Base-by-base conservation (phyloP, 1,140 invertebrate genomes). In the Philaenus spumarius region DNA sequence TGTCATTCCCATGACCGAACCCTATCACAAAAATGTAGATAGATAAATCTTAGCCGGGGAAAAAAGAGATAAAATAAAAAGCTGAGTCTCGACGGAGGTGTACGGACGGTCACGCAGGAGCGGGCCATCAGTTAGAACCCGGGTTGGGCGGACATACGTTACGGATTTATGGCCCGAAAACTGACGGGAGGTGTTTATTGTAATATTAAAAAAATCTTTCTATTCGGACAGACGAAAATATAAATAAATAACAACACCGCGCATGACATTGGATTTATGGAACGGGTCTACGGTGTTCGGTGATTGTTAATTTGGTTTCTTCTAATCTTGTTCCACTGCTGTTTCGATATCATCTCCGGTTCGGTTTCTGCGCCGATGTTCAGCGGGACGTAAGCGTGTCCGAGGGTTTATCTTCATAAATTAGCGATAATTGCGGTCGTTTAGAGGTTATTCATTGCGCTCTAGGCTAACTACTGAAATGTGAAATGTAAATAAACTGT, bases 141-240 rank as follows among this genome's bases (percentile, higher is more conserved):
- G 48, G 6, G 20, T n/a, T 57, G 55, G 55, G 47, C 47, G 47
- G 43, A 39, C 2, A 35, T 5, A 20, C 14, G 22, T 51, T 15
- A 15, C 1, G 23, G 46, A 58, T 50, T 58, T 58, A 58, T 51
- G 35, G 46, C 47, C 47, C 24, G 20, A 30, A 47, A 22, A 19
- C 37, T 39, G 55, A 57, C 55, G 46, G 55, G 55, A 57, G 34
- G 56, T 51, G 56, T 58, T 58, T 58, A 58, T 58, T 50, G 56
- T 58, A 48, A 58, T 58, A 58, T 58, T 51, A 58, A 58, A 58
- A 30, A 58, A 58, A 58, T 51, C 47, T 51, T 51, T 50, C 56
- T 15, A 30, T 35, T 58, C 56, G 30, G 56, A 58, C 56, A 58
- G 46, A 51, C 56, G 47, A 58, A 51, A 58, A 58, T 58, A 58